Conservation (phyloP, 2,888 invertebrate species). For the Trissoscelio sp. region DNA sequence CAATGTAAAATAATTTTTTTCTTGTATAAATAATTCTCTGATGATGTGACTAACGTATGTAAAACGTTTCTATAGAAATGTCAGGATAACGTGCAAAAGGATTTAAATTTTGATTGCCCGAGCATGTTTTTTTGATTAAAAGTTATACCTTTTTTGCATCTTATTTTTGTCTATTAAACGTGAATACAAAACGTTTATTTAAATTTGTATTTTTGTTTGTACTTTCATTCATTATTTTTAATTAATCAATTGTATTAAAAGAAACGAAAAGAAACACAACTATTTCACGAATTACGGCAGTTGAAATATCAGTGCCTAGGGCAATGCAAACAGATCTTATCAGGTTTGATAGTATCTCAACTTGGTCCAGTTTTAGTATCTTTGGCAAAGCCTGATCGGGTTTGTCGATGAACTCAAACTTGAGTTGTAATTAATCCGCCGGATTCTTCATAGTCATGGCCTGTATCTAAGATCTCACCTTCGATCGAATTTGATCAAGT, state of each 20-base stretch:
- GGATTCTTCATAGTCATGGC: constrained; percentile 18
- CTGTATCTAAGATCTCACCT: constrained; percentile 30
- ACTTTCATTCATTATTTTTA: too few species aligned
- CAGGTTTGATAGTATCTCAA: constrained; percentile 21
- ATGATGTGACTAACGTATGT: constrained; percentile 22
- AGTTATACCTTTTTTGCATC: constrained; percentile 27
- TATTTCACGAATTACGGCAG: not conserved
- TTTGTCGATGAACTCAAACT: constrained; percentile 19
- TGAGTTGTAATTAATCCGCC: constrained; percentile 28
- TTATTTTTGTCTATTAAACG: too few species aligned
- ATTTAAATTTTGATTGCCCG: constrained; percentile 29
- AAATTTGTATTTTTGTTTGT: too few species aligned
- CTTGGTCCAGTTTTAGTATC: constrained; percentile 8
- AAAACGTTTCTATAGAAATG: constrained; percentile 15
- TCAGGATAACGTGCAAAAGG: not conserved
- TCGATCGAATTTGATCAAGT: constrained; percentile 38
- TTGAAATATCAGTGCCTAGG: constrained; percentile 4
- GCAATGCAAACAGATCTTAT: constrained; percentile 27
- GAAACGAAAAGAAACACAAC: not conserved
- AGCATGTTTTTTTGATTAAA: constrained; percentile 25
- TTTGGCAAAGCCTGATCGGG: constrained; percentile 2
- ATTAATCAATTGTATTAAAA: not conserved
- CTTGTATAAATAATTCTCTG: not conserved
- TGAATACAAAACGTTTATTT: too few species aligned
- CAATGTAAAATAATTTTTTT: not conserved